Base-by-base conservation (phyloP, 2,113 vertebrate species). In the Prunella himalayana region DNA sequence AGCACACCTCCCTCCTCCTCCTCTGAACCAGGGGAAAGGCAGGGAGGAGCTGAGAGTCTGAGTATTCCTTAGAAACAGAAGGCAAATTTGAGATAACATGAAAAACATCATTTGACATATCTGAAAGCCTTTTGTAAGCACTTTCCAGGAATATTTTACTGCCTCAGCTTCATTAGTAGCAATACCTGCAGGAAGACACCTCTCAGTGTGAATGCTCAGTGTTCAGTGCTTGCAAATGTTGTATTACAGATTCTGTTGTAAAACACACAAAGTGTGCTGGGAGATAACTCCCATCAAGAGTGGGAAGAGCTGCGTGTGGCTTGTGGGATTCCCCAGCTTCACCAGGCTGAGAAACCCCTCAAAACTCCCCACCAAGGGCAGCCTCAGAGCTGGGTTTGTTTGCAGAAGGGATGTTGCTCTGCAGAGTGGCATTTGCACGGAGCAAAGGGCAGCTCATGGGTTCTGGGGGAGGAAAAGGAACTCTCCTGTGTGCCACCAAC, bases 361-460 rank as follows among this genome's bases (percentile, higher is more conserved):
- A 3, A 17, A 84, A 28, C 7, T 22, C 42, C 1, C 11, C 0
- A 8, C 50, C 3, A 3, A 72, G 54, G 41, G 56, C 25, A 14
- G 41, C 6, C 60, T 35, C 13, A 1, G 33, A 3, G 4, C 0
- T 5, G 60, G 45, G 9, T 22, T 61, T 59, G 20, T 14, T 79
- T n/a, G 42, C 39, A 1, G 1, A 7, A 27, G 42, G 69, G 82
- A 12, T 21, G 7, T 15, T 49, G 41, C 50, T 54, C 33, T n/a
- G 28, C 50, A 31, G 68, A n/a, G 66, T 0, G 20, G 68, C 8
- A 0, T 7, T 47, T 7, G 28, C 60, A 28, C 0, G 0, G 18
- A 11, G 81, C 3, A 1, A 17, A 2, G 63, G 73, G 61, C 5
- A 54, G 53, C 44, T 19, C 9, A 7, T 1, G 10, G 59, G 42